Percentiles rank a stretch among this genome's conserved stretches.
Evolutionary conservation across 2,113 vertebrate species (phyloP).

Genomic region (Benitochromis conjunctus): DNA sequence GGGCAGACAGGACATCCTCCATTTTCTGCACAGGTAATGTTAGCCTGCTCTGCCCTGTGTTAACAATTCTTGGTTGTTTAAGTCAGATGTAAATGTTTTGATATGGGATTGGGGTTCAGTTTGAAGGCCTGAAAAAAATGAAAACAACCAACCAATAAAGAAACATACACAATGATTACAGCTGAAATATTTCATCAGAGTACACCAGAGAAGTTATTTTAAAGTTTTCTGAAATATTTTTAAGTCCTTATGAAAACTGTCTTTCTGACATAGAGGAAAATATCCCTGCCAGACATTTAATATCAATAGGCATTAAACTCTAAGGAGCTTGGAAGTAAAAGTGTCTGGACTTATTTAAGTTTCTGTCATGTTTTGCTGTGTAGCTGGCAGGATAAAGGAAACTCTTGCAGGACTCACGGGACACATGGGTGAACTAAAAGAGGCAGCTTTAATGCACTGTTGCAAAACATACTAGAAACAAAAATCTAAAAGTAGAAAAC

Average conservation of each 20-base stretch:
- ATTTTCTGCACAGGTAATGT: too few species aligned
- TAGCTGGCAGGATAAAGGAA: not conserved
- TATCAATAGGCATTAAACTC: not conserved
- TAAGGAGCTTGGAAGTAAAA: not conserved
- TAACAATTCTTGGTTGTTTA: too few species aligned
- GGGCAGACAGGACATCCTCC: too few species aligned
- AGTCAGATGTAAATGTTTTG: too few species aligned
- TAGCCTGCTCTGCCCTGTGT: too few species aligned
- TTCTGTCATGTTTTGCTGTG: not conserved
- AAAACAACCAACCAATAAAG: not conserved
- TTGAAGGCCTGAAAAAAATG: too few species aligned
- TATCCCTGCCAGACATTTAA: not conserved
- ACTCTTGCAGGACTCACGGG: not conserved
- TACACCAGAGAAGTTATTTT: not conserved
- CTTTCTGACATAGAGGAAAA: not conserved
- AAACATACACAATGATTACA: not conserved
- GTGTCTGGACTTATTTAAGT: not conserved
- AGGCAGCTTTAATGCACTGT: fast-evolving
- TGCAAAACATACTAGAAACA: fast-evolving
- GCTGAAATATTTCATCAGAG: not conserved
- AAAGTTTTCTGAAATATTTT: not conserved
- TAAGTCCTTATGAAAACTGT: not conserved
- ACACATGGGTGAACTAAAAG: not conserved
- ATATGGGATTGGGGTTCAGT: too few species aligned
- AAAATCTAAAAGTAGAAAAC: not conserved